Conservation (phyloP, 2,797 vertebrate genomes). For the Podarcis siculus region DNA sequence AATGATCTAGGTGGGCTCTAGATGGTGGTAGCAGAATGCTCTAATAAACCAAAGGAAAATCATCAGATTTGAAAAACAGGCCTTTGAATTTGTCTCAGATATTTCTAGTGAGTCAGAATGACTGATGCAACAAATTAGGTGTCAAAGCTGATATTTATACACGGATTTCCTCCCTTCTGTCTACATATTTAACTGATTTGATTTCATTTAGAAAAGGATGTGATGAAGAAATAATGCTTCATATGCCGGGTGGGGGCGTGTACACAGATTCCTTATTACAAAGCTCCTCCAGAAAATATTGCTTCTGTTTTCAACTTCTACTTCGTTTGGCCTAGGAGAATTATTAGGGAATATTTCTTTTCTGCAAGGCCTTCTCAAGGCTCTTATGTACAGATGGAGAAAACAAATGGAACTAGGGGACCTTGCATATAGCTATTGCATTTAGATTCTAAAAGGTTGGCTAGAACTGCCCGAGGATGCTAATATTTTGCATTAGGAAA, state of each 20-base stretch:
- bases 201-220: background rate
- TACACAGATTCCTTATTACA: background rate
- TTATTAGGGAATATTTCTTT: background rate
- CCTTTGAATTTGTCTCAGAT: background rate
- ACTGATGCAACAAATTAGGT: rapidly evolving
- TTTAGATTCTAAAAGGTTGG: background rate
- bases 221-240: background rate
- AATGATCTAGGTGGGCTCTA: no score
- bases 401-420: background rate
- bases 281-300: background rate
- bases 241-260: background rate
- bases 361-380: background rate
- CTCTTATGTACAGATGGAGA: background rate
- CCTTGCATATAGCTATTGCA: background rate
- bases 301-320: background rate
- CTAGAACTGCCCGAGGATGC: background rate
- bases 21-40: background rate
- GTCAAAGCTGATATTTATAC: background rate
- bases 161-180: background rate
- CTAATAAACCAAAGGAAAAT: background rate
- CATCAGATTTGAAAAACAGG: background rate
- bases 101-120: conserved; percentile 19
- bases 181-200: background rate
- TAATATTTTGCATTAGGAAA: background rate
- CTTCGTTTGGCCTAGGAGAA: background rate